phyloP scores from a whole-genome alignment of 2,888 invertebrate species.

The Taphrorychus bicolor region DNA sequence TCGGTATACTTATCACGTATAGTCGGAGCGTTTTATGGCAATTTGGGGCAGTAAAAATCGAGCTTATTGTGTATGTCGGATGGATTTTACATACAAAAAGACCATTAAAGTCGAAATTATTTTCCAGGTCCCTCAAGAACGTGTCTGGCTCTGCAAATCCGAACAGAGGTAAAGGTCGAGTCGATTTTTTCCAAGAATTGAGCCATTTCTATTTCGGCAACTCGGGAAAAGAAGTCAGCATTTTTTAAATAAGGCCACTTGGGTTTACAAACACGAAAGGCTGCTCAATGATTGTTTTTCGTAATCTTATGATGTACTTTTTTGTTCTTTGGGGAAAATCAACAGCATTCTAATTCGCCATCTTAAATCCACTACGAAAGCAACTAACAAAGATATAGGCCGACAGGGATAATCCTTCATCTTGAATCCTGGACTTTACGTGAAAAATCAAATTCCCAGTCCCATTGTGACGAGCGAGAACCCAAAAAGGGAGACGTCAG shows the following conservation, averaged over 20 bases:
- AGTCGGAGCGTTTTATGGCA: background rate
- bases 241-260: too few relatives aligned
- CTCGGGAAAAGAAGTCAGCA: too few relatives aligned
- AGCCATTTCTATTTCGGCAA: too few relatives aligned
- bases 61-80: background rate
- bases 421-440: slow-evolving; percentile 15
- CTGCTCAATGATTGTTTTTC: too few relatives aligned
- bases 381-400: slow-evolving; percentile 17
- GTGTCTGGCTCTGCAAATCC: too few relatives aligned
- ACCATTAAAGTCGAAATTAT: too few relatives aligned
- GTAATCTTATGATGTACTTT: too few relatives aligned
- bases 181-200: background rate
- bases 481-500: slow-evolving; percentile 34
- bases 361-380: slow-evolving; percentile 1
- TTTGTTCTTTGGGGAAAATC: too few relatives aligned
- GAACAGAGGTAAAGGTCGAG: too few relatives aligned
- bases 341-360: background rate
- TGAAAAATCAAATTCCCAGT: slow-evolving; percentile 27
- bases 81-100: background rate
- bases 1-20: background rate
- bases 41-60: background rate
- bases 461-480: slow-evolving; percentile 28
- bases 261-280: too few relatives aligned
- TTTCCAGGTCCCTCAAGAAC: too few relatives aligned
- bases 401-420: slow-evolving; percentile 16